Evolutionary conservation across 2,797 vertebrate species (phyloP), one percentile per base, ranked within the genome.

Genomic region (Simalia tracyae): DNA sequence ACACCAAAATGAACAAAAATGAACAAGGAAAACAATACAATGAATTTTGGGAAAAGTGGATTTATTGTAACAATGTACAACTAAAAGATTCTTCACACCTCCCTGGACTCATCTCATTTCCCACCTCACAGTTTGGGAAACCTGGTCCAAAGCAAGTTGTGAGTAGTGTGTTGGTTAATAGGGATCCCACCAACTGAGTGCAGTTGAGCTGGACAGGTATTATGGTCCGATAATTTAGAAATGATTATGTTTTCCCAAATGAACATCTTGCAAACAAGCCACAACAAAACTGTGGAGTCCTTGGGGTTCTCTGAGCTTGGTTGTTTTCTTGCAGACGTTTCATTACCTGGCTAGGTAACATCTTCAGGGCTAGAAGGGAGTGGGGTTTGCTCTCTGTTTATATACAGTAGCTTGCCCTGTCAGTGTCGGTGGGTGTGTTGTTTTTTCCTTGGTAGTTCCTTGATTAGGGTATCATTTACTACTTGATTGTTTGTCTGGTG

Each of bases 161-260:
- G 10, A 86, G 50, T n/a, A 54, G 26, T 24, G 5, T 26, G 11
- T 88, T 61, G 59, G 1, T 6, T 19, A 28, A 46, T 12, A 14
- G 59, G 24, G 24, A 46, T 17, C 24, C 72, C 61, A 19, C 3
- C 4, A 4, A 19, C 54, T 76, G 26, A 76, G 6, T 76, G 11
- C 84, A 86, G 10, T 46, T 63, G 57, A 22, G 19, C 8, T 46
- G n/a, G n/a, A 10, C 56, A 86, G 28, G 1, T 89, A 17, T 36
- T 22, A 86, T 91, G 28, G 0, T 91, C 1, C 0, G 12, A 60
- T 89, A 54, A 68, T 0, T 0, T 5, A 22, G 31, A 81, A 59
- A 3, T 0, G 1, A 31, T 9, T 0, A 42, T 5, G n/a, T 61
- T 61, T 36, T 66, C 5, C 12, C 93, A 17, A 26, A 0, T 63